These are phyloP conservation scores for Neomicropteryx cornuta DNA, from an alignment of 1,140 invertebrate species.

Conservation along the genomic window DNA sequence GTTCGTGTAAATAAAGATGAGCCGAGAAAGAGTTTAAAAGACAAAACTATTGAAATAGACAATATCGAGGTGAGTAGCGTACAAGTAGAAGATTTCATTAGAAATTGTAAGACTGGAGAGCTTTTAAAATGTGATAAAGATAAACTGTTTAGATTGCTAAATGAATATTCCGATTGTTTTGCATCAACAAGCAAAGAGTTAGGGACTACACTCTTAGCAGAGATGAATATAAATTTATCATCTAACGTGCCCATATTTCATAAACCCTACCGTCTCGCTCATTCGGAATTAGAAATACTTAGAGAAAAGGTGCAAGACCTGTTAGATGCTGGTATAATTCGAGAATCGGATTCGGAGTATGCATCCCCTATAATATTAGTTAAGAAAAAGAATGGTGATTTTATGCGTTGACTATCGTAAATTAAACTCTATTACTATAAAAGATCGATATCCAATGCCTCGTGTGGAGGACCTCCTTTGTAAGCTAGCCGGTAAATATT, in stretches of 20 bases:
- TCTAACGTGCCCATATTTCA: conserved; percentile 12
- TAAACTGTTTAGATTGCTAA: conserved; percentile 5
- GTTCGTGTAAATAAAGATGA: too few species aligned
- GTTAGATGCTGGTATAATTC: conserved; percentile 7
- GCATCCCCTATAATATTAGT: conserved; percentile 12
- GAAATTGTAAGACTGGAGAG: too few species aligned
- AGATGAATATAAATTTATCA: conserved; percentile 12
- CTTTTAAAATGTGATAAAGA: not conserved
- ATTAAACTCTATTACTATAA: conserved; percentile 20
- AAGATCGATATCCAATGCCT: conserved; percentile 16
- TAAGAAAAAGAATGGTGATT: conserved; percentile 12
- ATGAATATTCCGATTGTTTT: conserved; percentile 9
- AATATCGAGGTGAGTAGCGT: too few species aligned
- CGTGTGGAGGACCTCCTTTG: conserved; percentile 16
- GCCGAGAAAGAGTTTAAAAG: too few species aligned
- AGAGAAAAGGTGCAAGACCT: conserved; percentile 11
- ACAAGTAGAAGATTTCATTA: too few species aligned
- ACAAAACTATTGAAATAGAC: too few species aligned
- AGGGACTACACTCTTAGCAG: conserved; percentile 11
- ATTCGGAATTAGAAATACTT: conserved; percentile 13
- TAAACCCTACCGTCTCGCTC: conserved; percentile 15
- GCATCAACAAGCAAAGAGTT: conserved; percentile 10
- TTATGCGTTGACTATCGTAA: conserved; percentile 19
- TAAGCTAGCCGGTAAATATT: conserved; percentile 14
- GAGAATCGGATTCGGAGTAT: conserved; percentile 10